Evolutionary conservation across 2,113 vertebrate genomes (phyloP).

Genomic region (Nothobranchius furzeri): DNA sequence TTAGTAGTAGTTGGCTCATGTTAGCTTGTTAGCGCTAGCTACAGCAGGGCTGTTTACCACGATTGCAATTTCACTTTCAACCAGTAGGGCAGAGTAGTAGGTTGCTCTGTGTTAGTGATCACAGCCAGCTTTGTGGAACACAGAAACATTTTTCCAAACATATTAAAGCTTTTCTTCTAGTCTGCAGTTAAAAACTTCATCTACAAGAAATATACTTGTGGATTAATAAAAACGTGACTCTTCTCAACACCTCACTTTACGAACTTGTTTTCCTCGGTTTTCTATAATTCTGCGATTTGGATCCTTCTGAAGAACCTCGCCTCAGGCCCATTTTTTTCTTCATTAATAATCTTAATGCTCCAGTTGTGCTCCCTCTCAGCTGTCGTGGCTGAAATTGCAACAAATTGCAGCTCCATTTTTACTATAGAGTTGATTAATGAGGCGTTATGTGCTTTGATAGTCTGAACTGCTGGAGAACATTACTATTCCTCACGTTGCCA

Average conservation of each 20-base stretch:
- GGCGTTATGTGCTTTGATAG: slow-evolving; percentile 11
- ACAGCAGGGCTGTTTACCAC: too few relatives aligned
- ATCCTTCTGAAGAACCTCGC: background rate
- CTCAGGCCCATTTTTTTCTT: background rate
- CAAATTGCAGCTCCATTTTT: slow-evolving; percentile 4
- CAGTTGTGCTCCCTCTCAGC: slow-evolving; percentile 12
- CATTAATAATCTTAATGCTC: slow-evolving; percentile 13
- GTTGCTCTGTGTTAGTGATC: too few relatives aligned
- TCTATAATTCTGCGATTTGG: background rate
- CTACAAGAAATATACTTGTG: too few relatives aligned
- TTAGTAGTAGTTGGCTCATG: too few relatives aligned
- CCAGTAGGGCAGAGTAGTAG: too few relatives aligned
- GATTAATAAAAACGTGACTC: background rate
- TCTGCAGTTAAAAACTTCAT: too few relatives aligned
- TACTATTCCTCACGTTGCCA: slow-evolving; percentile 21
- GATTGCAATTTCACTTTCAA: too few relatives aligned
- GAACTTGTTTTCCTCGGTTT: too few relatives aligned
- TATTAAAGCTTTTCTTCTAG: too few relatives aligned
- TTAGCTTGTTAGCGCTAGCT: too few relatives aligned
- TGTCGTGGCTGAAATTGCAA: slow-evolving; percentile 8
- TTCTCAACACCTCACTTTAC: background rate
- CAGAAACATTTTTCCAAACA: too few relatives aligned
- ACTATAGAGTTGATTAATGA: slow-evolving; percentile 12
- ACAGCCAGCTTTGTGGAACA: too few relatives aligned
- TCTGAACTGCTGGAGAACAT: slow-evolving; percentile 6